Evolutionary conservation across 2,113 vertebrate species (phyloP), one percentile per base, ranked within the genome.

Genomic region (Heterocephalus glaber): DNA sequence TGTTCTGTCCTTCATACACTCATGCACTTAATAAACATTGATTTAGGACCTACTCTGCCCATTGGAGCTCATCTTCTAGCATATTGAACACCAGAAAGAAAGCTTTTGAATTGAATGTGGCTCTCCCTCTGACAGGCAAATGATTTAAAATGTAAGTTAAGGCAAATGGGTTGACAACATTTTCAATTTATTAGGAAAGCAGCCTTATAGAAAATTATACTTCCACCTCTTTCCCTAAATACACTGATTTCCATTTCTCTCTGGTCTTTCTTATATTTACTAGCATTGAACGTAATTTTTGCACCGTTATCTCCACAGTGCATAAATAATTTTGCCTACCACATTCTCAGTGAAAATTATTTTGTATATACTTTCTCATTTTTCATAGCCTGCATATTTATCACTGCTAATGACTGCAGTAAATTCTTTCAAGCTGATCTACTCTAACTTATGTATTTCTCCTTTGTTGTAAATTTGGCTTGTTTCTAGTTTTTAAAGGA

Each of bases 381-480:
- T 92, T 93, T 96, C 60, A 92, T 65, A 95, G 77, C 85, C 10
- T 95, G 95, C 70, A 63, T 96, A 79, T 95, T 95, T 95, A 72
- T 95, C 76, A 95, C 70, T 95, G 28, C 94, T 97, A 95, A 97
- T 90, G 84, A 85, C 76, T 19, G 4, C 52, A 47, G 96, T 95
- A 93, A 95, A 95, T 95, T 95, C 49, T 93, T 47, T 82, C 58
- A 85, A 63, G 87, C 74, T 85, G 80, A 74, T 88, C 66, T 85
- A 16, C 61, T 90, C 54, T 82, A 88, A 95, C 6, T n/a, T 95
- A 90, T 3, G 4, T 2, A 33, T 94, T 91, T 70, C 16, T 92
- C 65, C 83, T 95, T 80, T 89, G 86, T 65, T 92, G 54, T 96
- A 93, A 96, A 97, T 96, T 95, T 88, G 76, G 38, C 81, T 66